These are phyloP conservation scores for Parapsyche elsis DNA, from an alignment of 1,140 invertebrate species.

Conservation along the genomic window DNA sequence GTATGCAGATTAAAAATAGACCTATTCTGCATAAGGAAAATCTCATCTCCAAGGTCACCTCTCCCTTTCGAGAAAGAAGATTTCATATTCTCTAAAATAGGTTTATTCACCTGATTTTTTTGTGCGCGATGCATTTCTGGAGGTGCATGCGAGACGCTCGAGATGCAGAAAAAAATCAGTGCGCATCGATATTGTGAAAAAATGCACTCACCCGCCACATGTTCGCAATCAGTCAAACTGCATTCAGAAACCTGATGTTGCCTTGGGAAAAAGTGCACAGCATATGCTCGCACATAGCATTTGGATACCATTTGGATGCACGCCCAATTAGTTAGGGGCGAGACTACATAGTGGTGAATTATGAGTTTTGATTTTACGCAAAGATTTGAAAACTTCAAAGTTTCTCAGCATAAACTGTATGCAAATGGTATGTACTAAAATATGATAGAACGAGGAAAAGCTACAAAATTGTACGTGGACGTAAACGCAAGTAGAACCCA, in stretches of 20 bases:
- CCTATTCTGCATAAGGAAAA: background rate
- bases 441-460: too few species aligned
- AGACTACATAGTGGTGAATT: slow-evolving; percentile 26
- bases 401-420: too few species aligned
- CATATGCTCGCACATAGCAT: slow-evolving; percentile 37
- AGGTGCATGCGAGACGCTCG: background rate
- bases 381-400: slow-evolving; percentile 13
- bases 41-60: background rate
- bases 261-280: slow-evolving; percentile 44
- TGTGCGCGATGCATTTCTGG: background rate
- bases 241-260: slow-evolving; percentile 14
- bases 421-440: too few species aligned
- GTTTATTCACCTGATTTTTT: slow-evolving; percentile 42
- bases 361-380: background rate
- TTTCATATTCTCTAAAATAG: slow-evolving; percentile 7
- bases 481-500: too few species aligned
- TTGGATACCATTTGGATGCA: slow-evolving; percentile 53
- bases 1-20: background rate
- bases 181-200: too few species aligned
- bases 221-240: slow-evolving; percentile 45
- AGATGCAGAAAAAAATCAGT: too few species aligned
- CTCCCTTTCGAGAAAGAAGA: background rate
- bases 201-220: slow-evolving; percentile 39
- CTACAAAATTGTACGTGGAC: too few species aligned
- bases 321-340: slow-evolving; percentile 53